phyloP scores from a whole-genome alignment of 2,113 vertebrate genomes.

The Zosterops hypoxanthus region DNA sequence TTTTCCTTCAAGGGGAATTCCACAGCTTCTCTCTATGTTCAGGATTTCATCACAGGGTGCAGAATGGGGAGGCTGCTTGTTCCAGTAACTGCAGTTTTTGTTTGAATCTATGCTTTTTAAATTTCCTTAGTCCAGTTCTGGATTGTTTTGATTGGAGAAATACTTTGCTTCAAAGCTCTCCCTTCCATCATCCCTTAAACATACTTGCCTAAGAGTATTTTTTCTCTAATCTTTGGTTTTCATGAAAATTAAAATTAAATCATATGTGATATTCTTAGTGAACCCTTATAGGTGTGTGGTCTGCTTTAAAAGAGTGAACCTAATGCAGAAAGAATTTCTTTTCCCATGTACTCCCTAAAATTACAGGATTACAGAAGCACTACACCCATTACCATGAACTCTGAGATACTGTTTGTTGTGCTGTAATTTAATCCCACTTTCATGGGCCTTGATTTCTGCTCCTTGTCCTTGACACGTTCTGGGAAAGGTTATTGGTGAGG shows the following conservation, averaged over 20 bases:
- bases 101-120: background rate
- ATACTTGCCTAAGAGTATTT: background rate
- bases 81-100: background rate
- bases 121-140: background rate
- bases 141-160: background rate
- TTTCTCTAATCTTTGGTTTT: background rate
- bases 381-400: background rate
- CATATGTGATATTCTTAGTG: background rate
- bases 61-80: rapidly evolving
- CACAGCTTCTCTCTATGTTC: background rate
- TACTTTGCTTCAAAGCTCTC: background rate
- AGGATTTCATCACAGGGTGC: slow-evolving; percentile 25
- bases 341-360: background rate
- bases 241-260: background rate
- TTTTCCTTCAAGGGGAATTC: slow-evolving; percentile 44
- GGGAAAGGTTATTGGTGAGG: slow-evolving; percentile 47
- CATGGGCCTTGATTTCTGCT: background rate
- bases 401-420: background rate
- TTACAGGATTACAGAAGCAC: background rate
- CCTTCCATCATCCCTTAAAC: background rate
- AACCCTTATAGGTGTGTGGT: background rate
- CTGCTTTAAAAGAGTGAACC: background rate
- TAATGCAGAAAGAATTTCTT: background rate
- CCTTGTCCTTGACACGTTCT: slow-evolving; percentile 39
- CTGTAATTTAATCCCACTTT: background rate